Evolutionary conservation across 2,888 invertebrate genomes (phyloP).

Genomic region (Ophraella communa): DNA sequence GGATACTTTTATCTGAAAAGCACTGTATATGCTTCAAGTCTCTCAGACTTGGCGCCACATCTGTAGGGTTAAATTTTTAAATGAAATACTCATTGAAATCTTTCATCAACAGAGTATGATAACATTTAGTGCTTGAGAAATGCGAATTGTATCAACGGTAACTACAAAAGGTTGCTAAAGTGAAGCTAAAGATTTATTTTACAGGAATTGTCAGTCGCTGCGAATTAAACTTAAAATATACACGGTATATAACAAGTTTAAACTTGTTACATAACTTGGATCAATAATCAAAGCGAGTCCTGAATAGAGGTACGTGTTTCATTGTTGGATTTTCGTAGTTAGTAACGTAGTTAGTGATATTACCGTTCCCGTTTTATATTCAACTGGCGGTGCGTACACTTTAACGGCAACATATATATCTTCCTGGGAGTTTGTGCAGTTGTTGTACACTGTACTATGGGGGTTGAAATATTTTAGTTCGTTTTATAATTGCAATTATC

Average conservation of each 20-base stretch:
- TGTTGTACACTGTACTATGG: not conserved
- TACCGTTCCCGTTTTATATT: not conserved
- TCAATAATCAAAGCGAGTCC: not conserved
- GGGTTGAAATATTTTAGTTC: constrained; percentile 35
- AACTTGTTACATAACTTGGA: not conserved
- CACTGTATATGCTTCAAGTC: no score
- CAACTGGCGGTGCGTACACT: not conserved
- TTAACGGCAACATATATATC: not conserved
- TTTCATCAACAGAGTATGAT: no score
- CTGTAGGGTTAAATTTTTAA: no score
- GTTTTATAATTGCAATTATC: constrained; percentile 43
- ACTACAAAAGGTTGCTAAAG: no score
- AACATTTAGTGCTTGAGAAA: no score
- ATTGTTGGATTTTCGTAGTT: not conserved
- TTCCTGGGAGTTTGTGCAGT: constrained; percentile 4
- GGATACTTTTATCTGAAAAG: no score
- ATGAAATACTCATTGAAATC: no score
- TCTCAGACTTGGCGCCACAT: no score
- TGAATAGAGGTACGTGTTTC: not conserved
- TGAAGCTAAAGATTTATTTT: no score
- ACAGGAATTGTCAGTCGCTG: not conserved
- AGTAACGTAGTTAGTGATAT: constrained; percentile 4
- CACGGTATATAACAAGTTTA: not conserved
- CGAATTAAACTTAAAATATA: not conserved
- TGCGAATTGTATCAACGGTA: no score